Conservation (phyloP, 2,888 invertebrate genomes). For the Drosophila austrosaltans region DNA sequence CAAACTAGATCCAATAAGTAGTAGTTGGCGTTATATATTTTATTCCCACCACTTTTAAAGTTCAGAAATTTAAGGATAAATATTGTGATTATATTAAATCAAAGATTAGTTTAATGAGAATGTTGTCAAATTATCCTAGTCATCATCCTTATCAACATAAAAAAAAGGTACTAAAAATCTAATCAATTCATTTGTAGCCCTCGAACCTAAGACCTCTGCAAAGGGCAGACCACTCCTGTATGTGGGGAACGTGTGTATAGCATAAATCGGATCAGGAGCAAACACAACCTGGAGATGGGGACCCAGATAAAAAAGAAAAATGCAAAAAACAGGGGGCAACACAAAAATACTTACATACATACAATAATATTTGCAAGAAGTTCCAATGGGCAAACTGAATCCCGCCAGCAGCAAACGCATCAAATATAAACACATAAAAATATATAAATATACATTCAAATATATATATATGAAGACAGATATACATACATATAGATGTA, state of each 20-base stretch:
- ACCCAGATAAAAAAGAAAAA: not conserved
- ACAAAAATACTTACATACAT: conserved; percentile 38
- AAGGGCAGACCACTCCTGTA: not conserved
- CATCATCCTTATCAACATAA: too few relatives aligned
- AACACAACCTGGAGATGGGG: conserved; percentile 1
- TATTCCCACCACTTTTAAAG: too few relatives aligned
- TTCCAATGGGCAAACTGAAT: conserved; percentile 54
- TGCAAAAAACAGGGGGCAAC: conserved; percentile 30
- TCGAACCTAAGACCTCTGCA: not conserved
- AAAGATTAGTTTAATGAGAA: too few relatives aligned
- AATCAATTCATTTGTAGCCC: too few relatives aligned
- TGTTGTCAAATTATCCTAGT: too few relatives aligned
- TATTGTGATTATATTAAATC: too few relatives aligned
- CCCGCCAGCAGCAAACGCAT: conserved; percentile 60
- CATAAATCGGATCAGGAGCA: conserved; percentile 61
- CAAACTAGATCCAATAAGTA: too few relatives aligned
- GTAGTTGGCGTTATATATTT: too few relatives aligned
- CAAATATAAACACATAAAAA: conserved; percentile 68
- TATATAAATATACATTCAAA: conserved; percentile 26
- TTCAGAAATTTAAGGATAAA: too few relatives aligned
- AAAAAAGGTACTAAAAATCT: too few relatives aligned
- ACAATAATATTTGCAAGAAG: conserved; percentile 72
- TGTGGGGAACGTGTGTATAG: conserved; percentile 25
- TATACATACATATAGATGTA: not conserved
- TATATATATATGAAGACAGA: not conserved